phyloP scores from a whole-genome alignment of 2,888 invertebrate species.

The Rhabditoides inermis region DNA sequence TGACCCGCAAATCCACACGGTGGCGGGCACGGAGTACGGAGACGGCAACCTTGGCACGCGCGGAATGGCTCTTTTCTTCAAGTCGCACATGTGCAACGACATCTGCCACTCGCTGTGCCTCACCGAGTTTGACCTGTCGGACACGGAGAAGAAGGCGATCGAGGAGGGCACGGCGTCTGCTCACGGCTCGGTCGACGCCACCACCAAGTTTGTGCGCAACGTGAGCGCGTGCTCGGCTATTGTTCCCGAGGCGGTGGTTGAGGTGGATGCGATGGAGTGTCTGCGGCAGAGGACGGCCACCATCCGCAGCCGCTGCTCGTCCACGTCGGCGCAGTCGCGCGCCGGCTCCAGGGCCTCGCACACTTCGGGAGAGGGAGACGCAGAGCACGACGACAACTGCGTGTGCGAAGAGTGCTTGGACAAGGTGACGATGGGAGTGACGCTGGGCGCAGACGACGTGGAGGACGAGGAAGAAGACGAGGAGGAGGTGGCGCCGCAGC shows the following conservation, averaged over 20 bases:
- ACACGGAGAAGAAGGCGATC: slow-evolving; percentile 51
- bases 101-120: slow-evolving; percentile 58
- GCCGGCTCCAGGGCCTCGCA: not conserved
- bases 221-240: not conserved
- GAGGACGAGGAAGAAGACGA: slow-evolving; percentile 2
- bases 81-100: slow-evolving; percentile 59
- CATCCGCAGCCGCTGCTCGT: slow-evolving; percentile 8
- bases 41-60: slow-evolving; percentile 60
- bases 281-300: slow-evolving; percentile 21
- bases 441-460: not conserved
- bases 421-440: slow-evolving; percentile 8
- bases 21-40: slow-evolving; percentile 57
- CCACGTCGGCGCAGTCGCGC: not conserved
- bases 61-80: slow-evolving; percentile 62
- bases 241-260: slow-evolving; percentile 5
- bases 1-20: slow-evolving; percentile 61
- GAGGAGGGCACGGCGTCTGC: not conserved
- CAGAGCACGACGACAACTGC: slow-evolving; percentile 20
- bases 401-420: slow-evolving; percentile 15
- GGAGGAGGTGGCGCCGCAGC: not conserved
- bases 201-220: slow-evolving; percentile 5
- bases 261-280: slow-evolving; percentile 27
- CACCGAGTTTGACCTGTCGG: slow-evolving; percentile 58
- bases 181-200: slow-evolving; percentile 4
- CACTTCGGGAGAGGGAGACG: not conserved